phyloP scores from a whole-genome alignment of 64 coral and sea anemone species.

The Stichodactyla helianthus region DNA sequence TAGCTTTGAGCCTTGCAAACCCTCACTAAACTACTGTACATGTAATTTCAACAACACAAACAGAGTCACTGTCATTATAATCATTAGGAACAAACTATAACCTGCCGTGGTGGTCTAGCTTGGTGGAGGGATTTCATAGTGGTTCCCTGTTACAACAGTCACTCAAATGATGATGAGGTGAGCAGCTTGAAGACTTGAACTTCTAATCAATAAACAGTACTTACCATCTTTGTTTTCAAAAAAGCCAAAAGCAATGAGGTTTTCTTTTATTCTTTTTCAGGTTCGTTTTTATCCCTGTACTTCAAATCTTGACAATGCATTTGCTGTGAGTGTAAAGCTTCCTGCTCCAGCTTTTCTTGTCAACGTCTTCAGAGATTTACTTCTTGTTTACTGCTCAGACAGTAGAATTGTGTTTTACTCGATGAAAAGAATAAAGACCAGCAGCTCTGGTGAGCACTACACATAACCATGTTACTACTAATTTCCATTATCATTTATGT shows the following conservation, averaged over 20 bases:
- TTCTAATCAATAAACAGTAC: no score
- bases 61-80: neutral
- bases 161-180: slow-evolving; percentile 72
- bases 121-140: slow-evolving; percentile 98
- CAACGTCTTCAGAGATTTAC: slow-evolving; percentile 78
- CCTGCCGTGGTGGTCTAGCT: slow-evolving; percentile 79
- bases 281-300: slow-evolving; percentile 89
- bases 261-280: slow-evolving; percentile 40
- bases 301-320: slow-evolving; percentile 94
- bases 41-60: no score
- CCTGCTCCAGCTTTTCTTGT: slow-evolving; percentile 88
- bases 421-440: slow-evolving; percentile 44
- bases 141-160: slow-evolving; percentile 82
- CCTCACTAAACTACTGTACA: no score
- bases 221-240: neutral
- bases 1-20: no score
- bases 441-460: neutral
- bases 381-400: slow-evolving; percentile 91
- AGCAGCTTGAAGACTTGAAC: neutral
- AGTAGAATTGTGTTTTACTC: slow-evolving; percentile 80
- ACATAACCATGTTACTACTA: neutral
- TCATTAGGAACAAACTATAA: slow-evolving; percentile 87
- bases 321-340: slow-evolving; percentile 70
- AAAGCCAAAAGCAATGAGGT: neutral
- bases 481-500: no score